These are phyloP conservation scores for Solen grandis DNA, from an alignment of 1,140 invertebrate species.

Conservation along the genomic window DNA sequence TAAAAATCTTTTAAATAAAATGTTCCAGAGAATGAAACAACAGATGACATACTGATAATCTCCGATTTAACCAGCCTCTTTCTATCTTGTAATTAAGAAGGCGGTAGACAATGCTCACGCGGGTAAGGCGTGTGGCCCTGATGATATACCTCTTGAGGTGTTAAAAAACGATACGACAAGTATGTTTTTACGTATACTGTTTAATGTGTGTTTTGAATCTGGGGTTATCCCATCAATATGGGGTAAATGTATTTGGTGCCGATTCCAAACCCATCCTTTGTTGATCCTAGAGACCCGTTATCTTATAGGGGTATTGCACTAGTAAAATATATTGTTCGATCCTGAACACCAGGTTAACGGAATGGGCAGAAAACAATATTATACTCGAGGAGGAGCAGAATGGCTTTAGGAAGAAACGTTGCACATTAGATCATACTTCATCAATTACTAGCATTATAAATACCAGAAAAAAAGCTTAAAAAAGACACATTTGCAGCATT, in stretches of 20 bases:
- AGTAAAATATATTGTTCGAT: conserved; percentile 21
- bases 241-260: conserved; percentile 2
- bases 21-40: too few relatives aligned
- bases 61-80: not conserved
- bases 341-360: not conserved
- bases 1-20: too few relatives aligned
- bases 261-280: not conserved
- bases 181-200: conserved; percentile 23
- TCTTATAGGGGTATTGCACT: conserved; percentile 24
- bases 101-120: not conserved
- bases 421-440: conserved; percentile 7
- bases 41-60: not conserved
- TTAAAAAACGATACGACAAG: conserved; percentile 10
- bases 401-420: not conserved
- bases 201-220: conserved; percentile 20
- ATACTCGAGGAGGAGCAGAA: conserved; percentile 24
- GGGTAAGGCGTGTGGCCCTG: not conserved
- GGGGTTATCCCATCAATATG: conserved; percentile 4
- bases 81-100: conserved; percentile 8
- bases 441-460: not conserved
- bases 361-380: conserved; percentile 3
- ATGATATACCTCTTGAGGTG: conserved; percentile 7
- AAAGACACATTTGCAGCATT: not conserved
- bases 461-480: conserved; percentile 3
- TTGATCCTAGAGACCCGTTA: conserved; percentile 3